These are phyloP conservation scores for Micronisus gabar DNA, from an alignment of 2,113 vertebrate genomes.

Conservation along the genomic window DNA sequence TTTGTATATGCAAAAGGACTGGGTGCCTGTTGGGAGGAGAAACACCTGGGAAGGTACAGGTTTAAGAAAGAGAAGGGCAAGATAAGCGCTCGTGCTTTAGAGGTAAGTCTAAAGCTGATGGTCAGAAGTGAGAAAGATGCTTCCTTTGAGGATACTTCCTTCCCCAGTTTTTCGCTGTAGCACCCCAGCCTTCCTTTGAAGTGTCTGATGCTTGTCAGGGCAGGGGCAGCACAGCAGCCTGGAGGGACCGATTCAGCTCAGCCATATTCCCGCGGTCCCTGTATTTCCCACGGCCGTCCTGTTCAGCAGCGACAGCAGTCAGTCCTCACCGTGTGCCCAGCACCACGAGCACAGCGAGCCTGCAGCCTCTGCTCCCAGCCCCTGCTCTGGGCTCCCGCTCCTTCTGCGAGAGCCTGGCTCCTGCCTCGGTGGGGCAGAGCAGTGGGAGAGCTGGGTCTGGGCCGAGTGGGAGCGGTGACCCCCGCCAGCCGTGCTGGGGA, in stretches of 20 bases:
- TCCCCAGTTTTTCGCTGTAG: not conserved
- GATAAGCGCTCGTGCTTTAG: not conserved
- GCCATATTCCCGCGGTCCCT: rapidly evolving
- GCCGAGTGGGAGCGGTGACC: not conserved
- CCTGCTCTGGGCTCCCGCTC: not conserved
- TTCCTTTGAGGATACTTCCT: not conserved
- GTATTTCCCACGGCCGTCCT: not conserved
- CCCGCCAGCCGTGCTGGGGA: not conserved
- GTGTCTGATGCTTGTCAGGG: not conserved
- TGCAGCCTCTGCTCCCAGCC: not conserved
- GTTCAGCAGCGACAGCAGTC: not conserved
- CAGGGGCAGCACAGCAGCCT: not conserved
- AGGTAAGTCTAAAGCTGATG: not conserved
- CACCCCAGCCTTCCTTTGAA: not conserved
- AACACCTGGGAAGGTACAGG: not conserved
- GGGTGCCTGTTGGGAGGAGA: not conserved
- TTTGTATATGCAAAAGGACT: not conserved
- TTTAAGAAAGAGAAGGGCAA: not conserved
- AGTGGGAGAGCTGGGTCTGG: too few species aligned
- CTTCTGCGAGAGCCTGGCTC: not conserved
- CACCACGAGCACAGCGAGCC: rapidly evolving
- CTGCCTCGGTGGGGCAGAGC: not conserved
- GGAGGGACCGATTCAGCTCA: not conserved
- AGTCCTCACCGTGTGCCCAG: rapidly evolving
- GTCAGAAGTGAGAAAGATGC: not conserved